Base-by-base conservation (phyloP, 2,797 vertebrate genomes). In the Semotilus atromaculatus region DNA sequence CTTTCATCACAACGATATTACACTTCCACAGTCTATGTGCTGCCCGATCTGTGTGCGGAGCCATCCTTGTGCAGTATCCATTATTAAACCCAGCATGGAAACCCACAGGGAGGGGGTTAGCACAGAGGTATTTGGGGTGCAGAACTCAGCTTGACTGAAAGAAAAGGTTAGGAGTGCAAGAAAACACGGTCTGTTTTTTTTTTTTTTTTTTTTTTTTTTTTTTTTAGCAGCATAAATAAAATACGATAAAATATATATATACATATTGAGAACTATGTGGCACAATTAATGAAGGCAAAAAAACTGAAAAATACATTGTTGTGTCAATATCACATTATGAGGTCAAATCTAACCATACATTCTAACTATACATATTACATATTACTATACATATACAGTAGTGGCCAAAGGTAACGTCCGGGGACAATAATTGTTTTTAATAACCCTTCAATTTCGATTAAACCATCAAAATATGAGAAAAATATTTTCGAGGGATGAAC, bases 1-100 rank as follows among this genome's bases (percentile, higher is more conserved):
- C 88, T 93, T 93, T 93, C 86, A 94, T 91, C 88, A 90, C 88
- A 90, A 91, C 89, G 90, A 87, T 83, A 29, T 79, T 34, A 36
- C 73, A 36, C 48, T 51, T 87, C 84, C 87, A 82, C 77, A 84
- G 58, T n/a, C 38, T 13, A 43, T 48, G 58, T 53, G 43, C 21
- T 48, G 40, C 29, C 40, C n/a, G 4, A 64, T 71, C 80, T 80
- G 58, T 68, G 70, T 80, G 68, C 70, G 19, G 55, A 60, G 51
- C 29, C 40, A 74, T 38, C 48, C 58, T 68, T 38, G 34, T 8
- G 4, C 34, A 3, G 66, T 26, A 87, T 89, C 60, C 77, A 86
- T 89, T 86, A 89, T 87, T 86, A 83, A 87, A 74, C 76, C 83
- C 23, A 55, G 80, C 40, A 85, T 80, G 80, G 68, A 85, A 88